phyloP scores from a whole-genome alignment of 2,797 vertebrate species.

The Delichon dasypus region DNA sequence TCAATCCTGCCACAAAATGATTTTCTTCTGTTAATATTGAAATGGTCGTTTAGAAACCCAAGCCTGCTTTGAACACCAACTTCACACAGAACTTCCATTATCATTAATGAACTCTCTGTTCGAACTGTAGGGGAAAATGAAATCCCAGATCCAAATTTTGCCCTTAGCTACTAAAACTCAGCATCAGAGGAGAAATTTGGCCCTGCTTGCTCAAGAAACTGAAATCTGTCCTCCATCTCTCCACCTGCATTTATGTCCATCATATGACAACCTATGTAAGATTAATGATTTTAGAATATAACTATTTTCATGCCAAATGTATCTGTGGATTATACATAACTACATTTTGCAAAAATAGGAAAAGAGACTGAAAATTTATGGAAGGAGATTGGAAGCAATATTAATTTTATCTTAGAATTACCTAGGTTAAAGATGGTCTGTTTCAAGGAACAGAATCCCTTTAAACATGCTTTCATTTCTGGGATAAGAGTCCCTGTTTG shows the following conservation, averaged over 20 bases:
- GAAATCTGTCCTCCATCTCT: constrained; percentile 16
- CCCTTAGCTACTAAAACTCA: constrained; percentile 34
- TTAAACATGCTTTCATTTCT: not conserved
- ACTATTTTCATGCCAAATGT: not conserved
- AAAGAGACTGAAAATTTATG: not conserved
- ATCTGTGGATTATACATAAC: not conserved
- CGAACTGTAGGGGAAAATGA: constrained; percentile 54
- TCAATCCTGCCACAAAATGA: constrained; percentile 36
- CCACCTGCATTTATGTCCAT: not conserved
- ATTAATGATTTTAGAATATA: constrained; percentile 23
- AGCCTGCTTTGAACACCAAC: constrained; percentile 49
- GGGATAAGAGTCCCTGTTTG: not conserved
- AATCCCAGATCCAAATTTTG: constrained; percentile 56
- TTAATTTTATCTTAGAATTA: not conserved
- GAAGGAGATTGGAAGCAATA: not conserved
- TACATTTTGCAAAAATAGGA: not conserved
- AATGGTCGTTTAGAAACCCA: not conserved
- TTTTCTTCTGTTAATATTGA: constrained; percentile 61
- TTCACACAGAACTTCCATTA: constrained; percentile 61
- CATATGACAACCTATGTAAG: not conserved
- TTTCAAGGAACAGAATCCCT: not conserved
- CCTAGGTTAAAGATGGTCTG: not conserved
- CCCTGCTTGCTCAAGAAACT: constrained; percentile 32
- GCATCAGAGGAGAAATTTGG: constrained; percentile 54
- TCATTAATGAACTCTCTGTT: constrained; percentile 52